A percentile compares a stretch with the other conserved stretches of the same genome.
Conservation (phyloP, 2,888 invertebrate species). For the Eupithecia dodoneata region DNA sequence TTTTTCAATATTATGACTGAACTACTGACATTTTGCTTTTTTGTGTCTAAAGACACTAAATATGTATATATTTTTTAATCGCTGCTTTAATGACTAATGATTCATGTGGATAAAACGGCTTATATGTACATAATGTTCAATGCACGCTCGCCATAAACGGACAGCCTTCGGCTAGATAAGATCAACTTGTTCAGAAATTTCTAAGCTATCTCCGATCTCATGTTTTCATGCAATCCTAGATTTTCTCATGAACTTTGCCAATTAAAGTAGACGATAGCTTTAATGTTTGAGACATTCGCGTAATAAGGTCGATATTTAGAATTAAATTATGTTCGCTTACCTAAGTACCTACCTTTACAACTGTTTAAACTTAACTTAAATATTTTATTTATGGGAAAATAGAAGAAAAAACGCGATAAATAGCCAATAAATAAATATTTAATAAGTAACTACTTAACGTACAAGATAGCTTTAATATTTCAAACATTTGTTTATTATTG, state of each 20-base stretch:
- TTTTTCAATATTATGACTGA: too few species aligned
- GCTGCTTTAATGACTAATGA: background rate
- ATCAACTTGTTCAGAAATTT: slow-evolving; percentile 40
- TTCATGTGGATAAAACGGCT: background rate
- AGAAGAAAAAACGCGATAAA: too few species aligned
- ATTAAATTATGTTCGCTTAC: background rate
- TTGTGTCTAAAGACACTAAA: too few species aligned
- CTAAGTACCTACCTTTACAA: background rate
- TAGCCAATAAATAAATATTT: too few species aligned
- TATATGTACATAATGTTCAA: background rate
- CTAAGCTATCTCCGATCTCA: slow-evolving; percentile 44
- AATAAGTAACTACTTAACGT: slow-evolving; percentile 18
- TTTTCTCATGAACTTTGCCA: slow-evolving; percentile 31
- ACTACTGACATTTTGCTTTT: too few species aligned
- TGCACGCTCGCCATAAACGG: slow-evolving; percentile 22
- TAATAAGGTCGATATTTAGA: background rate
- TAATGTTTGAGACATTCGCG: background rate
- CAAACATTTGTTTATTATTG: background rate
- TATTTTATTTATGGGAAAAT: too few species aligned
- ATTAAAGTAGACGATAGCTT: slow-evolving; percentile 20
- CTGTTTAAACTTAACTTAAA: too few species aligned
- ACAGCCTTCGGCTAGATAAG: slow-evolving; percentile 34
- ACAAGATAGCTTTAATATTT: background rate
- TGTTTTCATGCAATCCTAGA: slow-evolving; percentile 30
- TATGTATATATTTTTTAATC: background rate